Conservation (phyloP, 2,888 invertebrate genomes). For the Pterostichus madidus region DNA sequence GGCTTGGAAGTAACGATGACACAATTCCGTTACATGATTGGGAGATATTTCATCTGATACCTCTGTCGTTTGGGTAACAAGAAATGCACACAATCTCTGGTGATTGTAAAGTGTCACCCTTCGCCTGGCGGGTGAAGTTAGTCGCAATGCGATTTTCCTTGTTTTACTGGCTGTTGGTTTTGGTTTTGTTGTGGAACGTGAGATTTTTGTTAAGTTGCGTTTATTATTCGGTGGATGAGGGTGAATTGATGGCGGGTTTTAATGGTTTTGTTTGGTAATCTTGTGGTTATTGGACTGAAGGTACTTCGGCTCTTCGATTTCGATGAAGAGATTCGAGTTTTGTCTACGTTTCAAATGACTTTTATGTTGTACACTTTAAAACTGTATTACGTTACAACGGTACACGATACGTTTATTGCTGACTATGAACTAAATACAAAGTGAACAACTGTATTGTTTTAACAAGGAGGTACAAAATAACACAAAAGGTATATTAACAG, state of each 20-base stretch:
- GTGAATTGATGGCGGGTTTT: constrained; percentile 40
- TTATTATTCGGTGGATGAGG: constrained; percentile 38
- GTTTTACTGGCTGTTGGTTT: constrained; percentile 32
- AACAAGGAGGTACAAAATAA: too few species aligned
- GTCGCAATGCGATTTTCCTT: constrained; percentile 24
- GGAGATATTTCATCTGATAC: constrained; percentile 64
- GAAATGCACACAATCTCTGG: constrained; percentile 41
- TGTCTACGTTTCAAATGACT: constrained; percentile 12
- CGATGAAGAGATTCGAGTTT: constrained; percentile 6
- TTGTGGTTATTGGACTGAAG: constrained; percentile 14
- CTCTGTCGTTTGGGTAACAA: constrained; percentile 52
- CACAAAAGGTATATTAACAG: too few species aligned
- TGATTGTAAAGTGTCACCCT: constrained; percentile 43
- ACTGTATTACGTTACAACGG: too few species aligned
- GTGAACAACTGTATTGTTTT: too few species aligned
- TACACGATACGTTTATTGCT: too few species aligned
- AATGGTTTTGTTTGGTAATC: constrained; percentile 38
- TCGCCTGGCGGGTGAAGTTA: neutral
- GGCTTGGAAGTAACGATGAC: constrained; percentile 61
- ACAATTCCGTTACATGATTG: constrained; percentile 59
- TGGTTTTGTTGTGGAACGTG: constrained; percentile 39
- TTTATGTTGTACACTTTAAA: constrained; percentile 8
- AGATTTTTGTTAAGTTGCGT: constrained; percentile 44
- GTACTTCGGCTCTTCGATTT: neutral
- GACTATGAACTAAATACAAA: too few species aligned